Conservation (phyloP, 2,888 invertebrate genomes). For the Drosophila parthenogenetica region DNA sequence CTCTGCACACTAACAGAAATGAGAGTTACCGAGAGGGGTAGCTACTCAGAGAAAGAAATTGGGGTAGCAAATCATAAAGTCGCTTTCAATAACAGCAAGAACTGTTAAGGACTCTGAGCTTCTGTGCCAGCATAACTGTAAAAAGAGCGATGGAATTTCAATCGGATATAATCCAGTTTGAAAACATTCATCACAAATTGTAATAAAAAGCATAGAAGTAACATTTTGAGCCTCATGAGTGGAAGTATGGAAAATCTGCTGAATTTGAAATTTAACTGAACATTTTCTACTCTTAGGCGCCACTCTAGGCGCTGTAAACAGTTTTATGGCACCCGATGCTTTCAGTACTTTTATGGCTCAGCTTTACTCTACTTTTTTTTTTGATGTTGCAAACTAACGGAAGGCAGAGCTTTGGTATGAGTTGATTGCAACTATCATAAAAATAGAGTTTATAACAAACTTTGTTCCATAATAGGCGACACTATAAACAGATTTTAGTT, state of each 20-base stretch:
- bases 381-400: neutral
- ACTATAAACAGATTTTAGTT: slow-evolving; percentile 48
- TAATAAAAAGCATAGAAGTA: neutral
- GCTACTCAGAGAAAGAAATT: slow-evolving; percentile 11
- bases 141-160: slow-evolving; percentile 51
- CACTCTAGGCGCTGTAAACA: slow-evolving; percentile 33
- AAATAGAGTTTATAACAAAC: slow-evolving; percentile 61
- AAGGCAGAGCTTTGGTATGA: slow-evolving; percentile 60
- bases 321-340: slow-evolving; percentile 56
- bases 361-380: slow-evolving; percentile 31
- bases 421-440: slow-evolving; percentile 58
- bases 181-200: neutral
- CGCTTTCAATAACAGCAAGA: slow-evolving; percentile 34
- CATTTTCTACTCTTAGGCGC: slow-evolving; percentile 16
- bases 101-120: slow-evolving; percentile 32
- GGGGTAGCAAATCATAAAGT: slow-evolving; percentile 23
- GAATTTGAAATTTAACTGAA: slow-evolving; percentile 6
- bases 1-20: slow-evolving; percentile 40
- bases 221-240: neutral
- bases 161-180: slow-evolving; percentile 13
- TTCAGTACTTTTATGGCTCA: slow-evolving; percentile 51
- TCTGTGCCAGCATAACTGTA: slow-evolving; percentile 17
- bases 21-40: slow-evolving; percentile 35
- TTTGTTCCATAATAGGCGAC: slow-evolving; percentile 58
- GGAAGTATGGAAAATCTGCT: neutral